These are phyloP conservation scores for Agrenia bidenticulata DNA, from an alignment of 2,888 invertebrate genomes.

Conservation along the genomic window DNA sequence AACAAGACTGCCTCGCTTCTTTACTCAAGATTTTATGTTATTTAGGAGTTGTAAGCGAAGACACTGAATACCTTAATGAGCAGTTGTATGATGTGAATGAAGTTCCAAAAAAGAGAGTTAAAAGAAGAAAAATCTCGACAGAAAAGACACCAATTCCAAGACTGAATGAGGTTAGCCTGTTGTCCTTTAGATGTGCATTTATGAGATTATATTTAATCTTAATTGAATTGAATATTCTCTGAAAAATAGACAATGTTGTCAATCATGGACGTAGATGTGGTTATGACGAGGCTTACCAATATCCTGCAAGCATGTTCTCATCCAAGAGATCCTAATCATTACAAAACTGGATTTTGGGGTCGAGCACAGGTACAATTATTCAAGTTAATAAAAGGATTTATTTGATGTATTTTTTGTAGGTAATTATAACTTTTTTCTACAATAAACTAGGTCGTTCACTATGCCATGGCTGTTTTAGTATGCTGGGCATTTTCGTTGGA, in stretches of 20 bases:
- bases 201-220: neutral
- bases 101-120: conserved; percentile 38
- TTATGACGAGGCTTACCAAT: conserved; percentile 79
- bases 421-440: neutral
- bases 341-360: conserved; percentile 91
- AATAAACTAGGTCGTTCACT: conserved; percentile 71
- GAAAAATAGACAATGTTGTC: conserved; percentile 63
- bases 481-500: conserved; percentile 89
- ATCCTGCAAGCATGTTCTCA: conserved; percentile 84
- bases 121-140: conserved; percentile 58
- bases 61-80: conserved; percentile 50
- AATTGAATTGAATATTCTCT: too few species aligned
- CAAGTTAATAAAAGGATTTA: neutral
- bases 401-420: too few species aligned
- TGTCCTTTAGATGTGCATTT: neutral
- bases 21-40: conserved; percentile 82
- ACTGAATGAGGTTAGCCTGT: conserved; percentile 65
- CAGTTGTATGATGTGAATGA: conserved; percentile 53
- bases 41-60: conserved; percentile 68
- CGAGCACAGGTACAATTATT: conserved; percentile 70
- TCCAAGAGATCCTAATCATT: conserved; percentile 76
- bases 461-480: conserved; percentile 86
- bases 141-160: conserved; percentile 71
- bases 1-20: conserved; percentile 88
- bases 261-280: conserved; percentile 81